Conservation (phyloP, 2,888 invertebrate species). For the Spicauda simplicius region DNA sequence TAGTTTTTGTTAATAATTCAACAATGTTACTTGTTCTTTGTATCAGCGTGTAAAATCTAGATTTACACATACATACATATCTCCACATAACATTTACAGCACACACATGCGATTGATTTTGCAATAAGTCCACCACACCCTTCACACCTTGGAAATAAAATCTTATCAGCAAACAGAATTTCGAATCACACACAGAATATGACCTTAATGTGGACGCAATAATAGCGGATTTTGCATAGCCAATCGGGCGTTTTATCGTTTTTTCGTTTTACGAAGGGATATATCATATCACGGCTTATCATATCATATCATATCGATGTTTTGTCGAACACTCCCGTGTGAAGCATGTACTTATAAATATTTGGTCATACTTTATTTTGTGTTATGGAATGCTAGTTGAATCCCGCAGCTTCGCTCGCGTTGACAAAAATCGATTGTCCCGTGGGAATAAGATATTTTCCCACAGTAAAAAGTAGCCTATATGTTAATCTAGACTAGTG, state of each 20-base stretch:
- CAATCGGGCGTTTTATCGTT: slow-evolving; percentile 12
- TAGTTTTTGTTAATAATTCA: too few species aligned
- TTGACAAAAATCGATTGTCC: too few species aligned
- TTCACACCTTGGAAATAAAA: slow-evolving; percentile 23
- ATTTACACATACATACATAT: not conserved
- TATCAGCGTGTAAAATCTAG: not conserved
- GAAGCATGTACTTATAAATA: not conserved
- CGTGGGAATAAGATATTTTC: too few species aligned
- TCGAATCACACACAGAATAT: slow-evolving; percentile 16
- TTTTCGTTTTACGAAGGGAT: slow-evolving; percentile 5
- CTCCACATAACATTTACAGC: not conserved
- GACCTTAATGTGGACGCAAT: slow-evolving; percentile 1
- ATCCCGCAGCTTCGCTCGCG: too few species aligned
- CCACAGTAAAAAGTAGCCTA: too few species aligned
- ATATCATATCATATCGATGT: not conserved
- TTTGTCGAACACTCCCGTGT: slow-evolving; percentile 7
- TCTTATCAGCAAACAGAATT: slow-evolving; percentile 18
- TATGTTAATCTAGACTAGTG: too few species aligned
- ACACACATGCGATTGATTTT: slow-evolving; percentile 32
- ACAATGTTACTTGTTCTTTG: too few species aligned
- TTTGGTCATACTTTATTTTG: too few species aligned
- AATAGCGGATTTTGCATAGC: slow-evolving; percentile 24
- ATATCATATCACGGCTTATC: slow-evolving; percentile 27
- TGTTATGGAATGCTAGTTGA: too few species aligned
- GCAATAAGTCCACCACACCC: slow-evolving; percentile 37